phyloP scores from a whole-genome alignment of 1,140 invertebrate genomes.

The Diachasmimorpha longicaudata region DNA sequence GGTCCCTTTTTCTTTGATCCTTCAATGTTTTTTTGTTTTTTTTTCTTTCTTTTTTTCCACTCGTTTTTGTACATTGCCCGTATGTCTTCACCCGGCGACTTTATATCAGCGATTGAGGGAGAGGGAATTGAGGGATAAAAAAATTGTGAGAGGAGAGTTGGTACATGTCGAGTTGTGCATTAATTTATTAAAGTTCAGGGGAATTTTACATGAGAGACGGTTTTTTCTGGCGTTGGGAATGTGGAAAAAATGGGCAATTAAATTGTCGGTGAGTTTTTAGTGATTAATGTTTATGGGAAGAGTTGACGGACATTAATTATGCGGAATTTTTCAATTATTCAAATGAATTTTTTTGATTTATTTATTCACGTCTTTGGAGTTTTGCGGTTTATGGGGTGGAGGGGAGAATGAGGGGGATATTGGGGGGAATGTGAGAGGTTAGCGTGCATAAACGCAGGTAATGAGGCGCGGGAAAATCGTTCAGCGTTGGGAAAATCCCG shows the following conservation, averaged over 20 bases:
- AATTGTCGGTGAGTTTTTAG: not conserved
- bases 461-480: slow-evolving; percentile 5
- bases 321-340: not conserved
- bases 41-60: not conserved
- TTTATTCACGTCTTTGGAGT: not conserved
- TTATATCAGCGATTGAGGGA: not conserved
- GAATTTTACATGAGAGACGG: not conserved
- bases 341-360: not conserved
- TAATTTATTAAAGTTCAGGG: not conserved
- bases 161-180: not conserved
- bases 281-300: not conserved
- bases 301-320: not conserved
- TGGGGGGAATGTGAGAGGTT: not conserved
- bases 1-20: slow-evolving; percentile 2
- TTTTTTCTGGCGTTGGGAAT: not conserved
- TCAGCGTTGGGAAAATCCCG: slow-evolving; percentile 15
- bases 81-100: not conserved
- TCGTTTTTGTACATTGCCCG: not conserved
- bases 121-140: not conserved
- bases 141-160: not conserved
- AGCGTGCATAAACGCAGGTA: slow-evolving; percentile 21
- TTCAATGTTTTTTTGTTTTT: not conserved
- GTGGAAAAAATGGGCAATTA: not conserved
- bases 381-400: not conserved
- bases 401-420: no score